Conservation (phyloP, 2,113 vertebrate species). For the Centropus unirufus region DNA sequence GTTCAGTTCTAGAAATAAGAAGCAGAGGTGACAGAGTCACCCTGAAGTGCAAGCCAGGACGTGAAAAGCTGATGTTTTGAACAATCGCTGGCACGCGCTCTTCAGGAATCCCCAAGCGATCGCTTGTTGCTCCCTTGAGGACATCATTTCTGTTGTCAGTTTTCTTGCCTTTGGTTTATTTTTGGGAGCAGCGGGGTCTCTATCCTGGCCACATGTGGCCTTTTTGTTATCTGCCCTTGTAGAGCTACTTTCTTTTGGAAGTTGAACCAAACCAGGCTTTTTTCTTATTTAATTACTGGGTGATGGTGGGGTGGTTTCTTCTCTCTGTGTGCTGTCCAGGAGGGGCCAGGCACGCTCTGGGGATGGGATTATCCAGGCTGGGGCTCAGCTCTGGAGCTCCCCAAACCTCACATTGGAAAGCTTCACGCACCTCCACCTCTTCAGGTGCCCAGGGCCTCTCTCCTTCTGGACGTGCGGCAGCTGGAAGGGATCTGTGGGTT, state of each 20-base stretch:
- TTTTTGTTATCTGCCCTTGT: background rate
- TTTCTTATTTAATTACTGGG: background rate
- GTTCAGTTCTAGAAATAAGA: background rate
- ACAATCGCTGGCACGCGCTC: background rate
- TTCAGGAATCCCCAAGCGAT: background rate
- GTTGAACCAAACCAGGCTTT: background rate
- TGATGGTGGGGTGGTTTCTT: background rate
- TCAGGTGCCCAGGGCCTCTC: background rate
- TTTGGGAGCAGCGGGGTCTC: background rate
- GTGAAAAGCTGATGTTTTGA: background rate
- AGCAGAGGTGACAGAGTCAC: background rate
- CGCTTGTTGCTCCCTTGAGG: background rate
- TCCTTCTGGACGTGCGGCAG: background rate
- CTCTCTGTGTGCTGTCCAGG: accelerated
- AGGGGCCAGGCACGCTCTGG: accelerated
- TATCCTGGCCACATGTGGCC: background rate
- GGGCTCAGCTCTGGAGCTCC: background rate
- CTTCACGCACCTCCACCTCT: background rate
- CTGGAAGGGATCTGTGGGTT: background rate
- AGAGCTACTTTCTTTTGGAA: background rate
- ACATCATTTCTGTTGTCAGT: background rate
- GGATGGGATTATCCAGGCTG: background rate
- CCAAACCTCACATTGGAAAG: accelerated
- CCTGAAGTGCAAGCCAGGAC: background rate
- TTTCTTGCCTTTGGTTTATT: background rate